Evolutionary conservation across 2,797 vertebrate species (phyloP).

Genomic region (Characodon lateralis): DNA sequence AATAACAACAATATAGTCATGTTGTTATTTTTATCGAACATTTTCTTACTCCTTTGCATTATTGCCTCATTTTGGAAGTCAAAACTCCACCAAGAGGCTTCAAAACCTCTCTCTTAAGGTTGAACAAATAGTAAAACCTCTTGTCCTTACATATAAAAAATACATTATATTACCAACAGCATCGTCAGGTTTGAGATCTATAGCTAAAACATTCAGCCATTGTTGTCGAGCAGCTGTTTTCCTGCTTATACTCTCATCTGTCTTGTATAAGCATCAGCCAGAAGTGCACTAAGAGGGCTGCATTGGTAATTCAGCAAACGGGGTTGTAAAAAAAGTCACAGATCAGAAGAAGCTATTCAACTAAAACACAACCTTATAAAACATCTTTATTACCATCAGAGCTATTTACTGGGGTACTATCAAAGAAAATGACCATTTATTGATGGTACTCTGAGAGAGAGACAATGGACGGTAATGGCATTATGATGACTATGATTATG

Average conservation of each 20-base stretch:
- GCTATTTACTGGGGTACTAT: constrained; percentile 28
- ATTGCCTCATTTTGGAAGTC: not conserved
- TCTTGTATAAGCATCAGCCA: constrained; percentile 38
- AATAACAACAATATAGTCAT: too few relatives aligned
- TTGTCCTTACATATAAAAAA: not conserved
- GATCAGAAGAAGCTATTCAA: constrained; percentile 51
- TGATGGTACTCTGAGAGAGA: constrained; percentile 24
- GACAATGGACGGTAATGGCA: constrained; percentile 22
- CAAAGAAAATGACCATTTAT: constrained; percentile 46
- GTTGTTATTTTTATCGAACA: not conserved
- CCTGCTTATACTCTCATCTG: constrained; percentile 28
- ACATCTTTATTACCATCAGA: constrained; percentile 34
- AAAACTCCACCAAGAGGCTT: not conserved
- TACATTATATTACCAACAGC: constrained; percentile 48
- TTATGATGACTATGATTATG: constrained; percentile 10
- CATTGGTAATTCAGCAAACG: constrained; percentile 29
- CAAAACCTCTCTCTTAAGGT: not conserved
- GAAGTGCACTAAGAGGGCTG: constrained; percentile 21
- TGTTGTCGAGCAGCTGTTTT: constrained; percentile 24
- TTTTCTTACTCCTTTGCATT: not conserved
- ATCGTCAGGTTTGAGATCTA: constrained; percentile 35
- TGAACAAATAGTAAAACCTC: not conserved
- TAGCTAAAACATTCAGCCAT: constrained; percentile 37
- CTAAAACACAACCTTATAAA: constrained; percentile 49
- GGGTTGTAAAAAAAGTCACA: constrained; percentile 41